Base-by-base conservation (phyloP, 2,888 invertebrate species). In the Sturmia bella region DNA sequence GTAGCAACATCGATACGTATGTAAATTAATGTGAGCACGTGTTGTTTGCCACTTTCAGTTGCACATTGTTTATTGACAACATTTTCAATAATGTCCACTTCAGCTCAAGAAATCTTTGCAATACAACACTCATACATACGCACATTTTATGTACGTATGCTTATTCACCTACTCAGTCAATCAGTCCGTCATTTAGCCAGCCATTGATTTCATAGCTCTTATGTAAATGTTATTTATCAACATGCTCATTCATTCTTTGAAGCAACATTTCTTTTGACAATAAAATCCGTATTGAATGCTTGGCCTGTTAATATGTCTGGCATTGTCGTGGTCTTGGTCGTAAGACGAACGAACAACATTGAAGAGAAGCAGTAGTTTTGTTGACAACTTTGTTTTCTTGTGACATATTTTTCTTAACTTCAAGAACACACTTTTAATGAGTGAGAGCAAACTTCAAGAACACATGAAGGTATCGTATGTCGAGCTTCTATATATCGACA, bases 1-100 rank as follows among this genome's bases (percentile, higher is more conserved):
- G 19, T 13, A 41, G 21, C 52, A 61, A 57, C 32, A 32, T 32
- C 32, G 32, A 32, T 32, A 32, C 32, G 32, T n/a, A n/a, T 37
- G 63, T 43, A 21, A 24, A 63, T 15, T n/a, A 39, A 54, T 57
- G 57, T 77, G 45, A 78, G 69, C 82, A 82, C 82, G 82, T 82
- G 77, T 78, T 82, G 78, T 82, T 77, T 82, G 82, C 82, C 77
- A 74, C 73, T 82, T 82, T 45, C 73, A 82, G 82, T 74, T 76
- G 61, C 41, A 80, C 2, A 64, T 41, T 45, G 64, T 73, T 69
- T 68, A 45, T 61, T 45, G 59, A 81, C 15, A 54, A 77, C 78
- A 74, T 69, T 54, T 54, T 50, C 61, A 72, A 61, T 54, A 66
- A 68, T 59, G 52, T 24, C n/a, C 63, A 59, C 70, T 68, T 68